These are phyloP conservation scores for Eumaeus atala DNA, from an alignment of 1,140 invertebrate genomes.

Conservation along the genomic window DNA sequence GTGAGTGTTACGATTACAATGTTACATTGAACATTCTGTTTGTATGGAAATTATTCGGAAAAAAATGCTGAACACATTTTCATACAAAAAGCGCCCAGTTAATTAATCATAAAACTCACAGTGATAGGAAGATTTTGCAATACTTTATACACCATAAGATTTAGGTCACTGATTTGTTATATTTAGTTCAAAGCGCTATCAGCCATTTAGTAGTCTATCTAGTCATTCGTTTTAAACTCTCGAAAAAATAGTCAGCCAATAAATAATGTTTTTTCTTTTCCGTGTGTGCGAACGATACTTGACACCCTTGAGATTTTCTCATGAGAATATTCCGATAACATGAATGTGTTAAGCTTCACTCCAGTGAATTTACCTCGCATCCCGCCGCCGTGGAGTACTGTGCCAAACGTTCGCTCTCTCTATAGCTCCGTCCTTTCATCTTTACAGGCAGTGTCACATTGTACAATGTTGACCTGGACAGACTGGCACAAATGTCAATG, in stretches of 20 bases:
- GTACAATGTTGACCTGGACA: slow-evolving; percentile 63
- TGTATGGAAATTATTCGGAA: background rate
- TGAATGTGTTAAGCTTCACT: slow-evolving; percentile 41
- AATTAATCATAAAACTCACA: background rate
- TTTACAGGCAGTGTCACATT: slow-evolving; percentile 66
- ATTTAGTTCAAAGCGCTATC: no score
- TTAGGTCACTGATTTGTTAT: no score
- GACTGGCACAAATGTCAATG: slow-evolving; percentile 40
- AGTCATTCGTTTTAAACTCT: no score
- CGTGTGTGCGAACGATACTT: slow-evolving; percentile 12
- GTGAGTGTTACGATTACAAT: no score
- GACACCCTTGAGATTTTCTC: slow-evolving; percentile 32
- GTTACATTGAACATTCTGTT: background rate
- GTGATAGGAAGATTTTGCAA: no score
- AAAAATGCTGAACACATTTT: slow-evolving; percentile 1
- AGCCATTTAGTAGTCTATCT: no score
- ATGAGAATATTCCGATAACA: slow-evolving; percentile 20
- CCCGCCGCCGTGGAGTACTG: slow-evolving; percentile 46
- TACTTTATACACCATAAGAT: no score
- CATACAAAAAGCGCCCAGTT: background rate
- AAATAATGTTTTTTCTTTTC: background rate
- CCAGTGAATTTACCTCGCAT: slow-evolving; percentile 64
- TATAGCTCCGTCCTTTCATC: slow-evolving; percentile 60
- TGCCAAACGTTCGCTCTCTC: slow-evolving; percentile 38
- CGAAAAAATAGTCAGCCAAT: no score